phyloP scores from a whole-genome alignment of 2,797 vertebrate genomes.

The Phylloscopus collybita region DNA sequence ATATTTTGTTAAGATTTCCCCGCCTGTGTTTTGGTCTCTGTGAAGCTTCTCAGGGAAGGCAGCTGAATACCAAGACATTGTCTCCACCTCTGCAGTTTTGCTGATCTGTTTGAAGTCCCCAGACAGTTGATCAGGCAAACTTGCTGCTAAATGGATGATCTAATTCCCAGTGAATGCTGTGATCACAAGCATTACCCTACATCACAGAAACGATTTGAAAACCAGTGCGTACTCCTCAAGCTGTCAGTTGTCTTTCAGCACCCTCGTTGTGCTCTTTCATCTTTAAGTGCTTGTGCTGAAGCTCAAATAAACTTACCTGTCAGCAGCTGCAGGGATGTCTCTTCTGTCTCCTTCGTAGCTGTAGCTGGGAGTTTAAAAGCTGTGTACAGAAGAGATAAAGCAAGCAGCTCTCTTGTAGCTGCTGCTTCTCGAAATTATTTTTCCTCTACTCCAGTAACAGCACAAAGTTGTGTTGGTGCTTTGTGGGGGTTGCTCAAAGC shows the following conservation, averaged over 20 bases:
- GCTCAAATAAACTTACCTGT: conserved; percentile 4
- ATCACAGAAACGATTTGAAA: conserved; percentile 14
- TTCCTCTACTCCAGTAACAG: background rate
- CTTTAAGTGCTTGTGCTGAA: background rate
- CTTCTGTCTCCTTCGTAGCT: background rate
- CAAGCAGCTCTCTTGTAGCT: background rate
- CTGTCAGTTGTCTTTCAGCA: conserved; percentile 7
- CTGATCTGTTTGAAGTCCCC: background rate
- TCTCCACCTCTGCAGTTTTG: background rate
- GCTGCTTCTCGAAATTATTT: background rate
- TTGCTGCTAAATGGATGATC: conserved; percentile 13
- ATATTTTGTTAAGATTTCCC: background rate
- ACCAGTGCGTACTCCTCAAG: background rate
- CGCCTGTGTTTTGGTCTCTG: background rate
- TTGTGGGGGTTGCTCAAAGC: background rate
- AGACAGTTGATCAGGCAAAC: conserved; percentile 10
- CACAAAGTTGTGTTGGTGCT: background rate
- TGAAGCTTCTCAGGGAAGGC: background rate
- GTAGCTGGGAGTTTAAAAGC: background rate
- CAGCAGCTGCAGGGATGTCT: background rate
- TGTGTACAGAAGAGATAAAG: background rate
- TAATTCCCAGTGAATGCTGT: conserved; percentile 8
- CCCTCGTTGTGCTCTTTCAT: background rate
- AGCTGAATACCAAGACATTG: background rate
- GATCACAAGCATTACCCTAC: background rate